Evolutionary conservation across 2,888 invertebrate species (phyloP), one percentile per base, ranked within the genome.

Genomic region (Drosophila subsilvestris): DNA sequence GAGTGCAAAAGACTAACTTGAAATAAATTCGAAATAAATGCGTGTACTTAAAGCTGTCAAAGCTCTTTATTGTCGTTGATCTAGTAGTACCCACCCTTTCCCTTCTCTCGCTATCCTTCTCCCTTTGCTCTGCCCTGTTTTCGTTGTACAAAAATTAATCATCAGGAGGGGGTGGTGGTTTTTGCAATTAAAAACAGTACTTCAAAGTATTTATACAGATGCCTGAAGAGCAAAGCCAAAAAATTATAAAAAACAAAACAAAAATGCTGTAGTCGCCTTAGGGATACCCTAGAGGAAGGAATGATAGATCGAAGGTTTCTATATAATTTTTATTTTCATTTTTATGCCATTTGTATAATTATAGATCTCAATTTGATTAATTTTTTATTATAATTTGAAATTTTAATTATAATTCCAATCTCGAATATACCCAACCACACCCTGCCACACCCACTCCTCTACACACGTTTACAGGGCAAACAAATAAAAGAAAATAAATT

Each of bases 1-100:
- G 37, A n/a, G n/a, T 37, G 59, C 59, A 51, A 59, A 53, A 51
- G 59, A 59, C 51, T 53, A 59, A 43, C 59, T 53, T 59, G 54
- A 53, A 54, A 54, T 54, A 20, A 60, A 60, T 29, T n/a, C 37
- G n/a, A 51, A 51, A 32, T 51, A 32, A 18, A 51, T 18, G 37
- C 37, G 37, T 37, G 6, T 37, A 37, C 37, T 37, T 37, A 37
- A n/a, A 37, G n/a, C 37, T 37, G 37, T 37, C 37, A 37, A n/a
- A 37, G 37, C 37, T 37, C 37, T 37, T 37, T 37, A 37, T n/a
- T 37, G 37, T 37, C 2, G 37, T n/a, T 37, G 7, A 37, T 37
- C 37, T 37, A 37, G 37, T n/a, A 37, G 14, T 7, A 27, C n/a
- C 2, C 14, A 0, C 2, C 32, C 55, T 20, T n/a, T n/a, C 42